Percentiles rank a stretch among this genome's conserved stretches.
Evolutionary conservation across 2,888 invertebrate species (phyloP).

Genomic region (Agrilus mali): DNA sequence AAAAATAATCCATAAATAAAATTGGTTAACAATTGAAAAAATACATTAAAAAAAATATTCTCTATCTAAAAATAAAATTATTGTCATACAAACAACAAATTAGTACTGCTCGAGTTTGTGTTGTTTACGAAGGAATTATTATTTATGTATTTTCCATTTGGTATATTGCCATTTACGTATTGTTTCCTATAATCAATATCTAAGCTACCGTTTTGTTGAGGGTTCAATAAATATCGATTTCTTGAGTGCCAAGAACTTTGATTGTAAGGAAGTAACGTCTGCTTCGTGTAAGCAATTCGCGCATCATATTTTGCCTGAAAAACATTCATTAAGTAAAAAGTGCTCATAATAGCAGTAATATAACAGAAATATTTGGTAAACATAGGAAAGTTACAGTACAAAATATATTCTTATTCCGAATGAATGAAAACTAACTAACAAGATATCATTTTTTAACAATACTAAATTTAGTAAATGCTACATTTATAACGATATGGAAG

Average conservation of each 20-base stretch:
- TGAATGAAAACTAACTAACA: too few relatives aligned
- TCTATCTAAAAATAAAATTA: constrained; percentile 4
- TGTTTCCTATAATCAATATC: constrained; percentile 8
- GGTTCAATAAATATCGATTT: constrained; percentile 65
- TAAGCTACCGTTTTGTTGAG: constrained; percentile 25
- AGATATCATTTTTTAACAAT: too few relatives aligned
- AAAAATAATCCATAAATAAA: too few relatives aligned
- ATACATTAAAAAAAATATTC: too few relatives aligned
- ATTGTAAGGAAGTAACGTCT: constrained; percentile 41
- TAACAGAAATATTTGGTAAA: too few relatives aligned
- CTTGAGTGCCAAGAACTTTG: constrained; percentile 39
- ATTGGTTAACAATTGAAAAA: too few relatives aligned
- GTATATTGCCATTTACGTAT: constrained; percentile 17
- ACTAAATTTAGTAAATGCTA: too few relatives aligned
- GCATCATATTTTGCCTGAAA: constrained; percentile 60
- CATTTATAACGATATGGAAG: too few relatives aligned
- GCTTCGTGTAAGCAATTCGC: constrained; percentile 36
- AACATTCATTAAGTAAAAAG: constrained; percentile 5
- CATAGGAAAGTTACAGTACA: too few relatives aligned
- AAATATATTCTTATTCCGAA: too few relatives aligned
- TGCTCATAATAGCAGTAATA: not conserved
- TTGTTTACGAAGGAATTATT: constrained; percentile 24
- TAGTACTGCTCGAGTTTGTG: constrained; percentile 23
- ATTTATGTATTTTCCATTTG: constrained; percentile 17
- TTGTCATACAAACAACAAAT: constrained; percentile 24